These are phyloP conservation scores for Coptotermes formosanus DNA, from an alignment of 1,140 invertebrate species.

Conservation along the genomic window DNA sequence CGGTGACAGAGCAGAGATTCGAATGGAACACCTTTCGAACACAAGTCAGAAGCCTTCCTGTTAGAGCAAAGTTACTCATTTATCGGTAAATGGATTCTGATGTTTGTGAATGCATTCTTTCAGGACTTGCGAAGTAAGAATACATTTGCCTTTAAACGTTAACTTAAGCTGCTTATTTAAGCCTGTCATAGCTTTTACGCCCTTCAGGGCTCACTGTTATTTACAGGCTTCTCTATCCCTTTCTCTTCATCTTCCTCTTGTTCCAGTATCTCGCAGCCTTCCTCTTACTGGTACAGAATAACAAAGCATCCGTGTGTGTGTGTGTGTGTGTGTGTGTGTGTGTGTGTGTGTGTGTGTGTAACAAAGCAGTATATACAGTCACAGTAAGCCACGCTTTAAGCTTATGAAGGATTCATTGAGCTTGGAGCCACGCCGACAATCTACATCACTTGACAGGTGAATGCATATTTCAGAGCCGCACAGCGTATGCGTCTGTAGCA, in stretches of 20 bases:
- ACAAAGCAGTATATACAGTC: too few species aligned
- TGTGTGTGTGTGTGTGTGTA: too few species aligned
- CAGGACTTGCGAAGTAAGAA: neutral
- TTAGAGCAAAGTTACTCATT: too few species aligned
- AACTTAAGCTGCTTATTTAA: neutral
- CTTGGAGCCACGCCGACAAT: neutral
- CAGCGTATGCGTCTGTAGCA: neutral
- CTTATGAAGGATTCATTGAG: slow-evolving; percentile 11
- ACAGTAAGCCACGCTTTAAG: neutral
- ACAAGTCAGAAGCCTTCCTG: too few species aligned
- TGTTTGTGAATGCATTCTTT: neutral
- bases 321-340: too few species aligned
- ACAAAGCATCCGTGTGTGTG: neutral
- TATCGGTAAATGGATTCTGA: too few species aligned
- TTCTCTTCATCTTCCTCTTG: neutral
- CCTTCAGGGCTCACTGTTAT: neutral
- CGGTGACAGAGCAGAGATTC: too few species aligned
- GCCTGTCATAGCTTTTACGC: neutral
- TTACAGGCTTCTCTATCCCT: neutral
- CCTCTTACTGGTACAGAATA: neutral
- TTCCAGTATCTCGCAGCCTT: neutral
- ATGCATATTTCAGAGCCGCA: slow-evolving; percentile 8
- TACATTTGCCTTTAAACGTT: neutral
- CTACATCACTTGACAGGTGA: slow-evolving; percentile 10
- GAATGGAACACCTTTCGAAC: too few species aligned